A percentile compares a stretch with the other conserved stretches of the same genome.
These are phyloP conservation scores for Macrosoma leucophasiata DNA, from an alignment of 2,888 invertebrate genomes.

Conservation along the genomic window DNA sequence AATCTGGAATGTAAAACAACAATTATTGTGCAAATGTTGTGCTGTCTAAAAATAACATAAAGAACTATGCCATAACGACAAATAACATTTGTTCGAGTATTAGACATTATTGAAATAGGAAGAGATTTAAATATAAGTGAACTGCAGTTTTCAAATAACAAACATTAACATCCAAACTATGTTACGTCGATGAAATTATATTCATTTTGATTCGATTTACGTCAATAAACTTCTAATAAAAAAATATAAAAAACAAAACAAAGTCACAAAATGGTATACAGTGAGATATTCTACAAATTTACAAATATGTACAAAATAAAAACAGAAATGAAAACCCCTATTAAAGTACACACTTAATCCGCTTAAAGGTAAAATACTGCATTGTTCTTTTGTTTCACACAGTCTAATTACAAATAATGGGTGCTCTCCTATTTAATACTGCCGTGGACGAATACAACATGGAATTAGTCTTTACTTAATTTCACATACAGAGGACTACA, in stretches of 20 bases:
- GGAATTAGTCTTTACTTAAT: slow-evolving; percentile 38
- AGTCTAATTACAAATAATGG: slow-evolving; percentile 35
- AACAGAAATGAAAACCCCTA: slow-evolving; percentile 61
- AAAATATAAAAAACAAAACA: slow-evolving; percentile 27
- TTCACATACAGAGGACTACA: slow-evolving; percentile 36
- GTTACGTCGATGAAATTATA: too few species aligned
- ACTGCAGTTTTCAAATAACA: too few species aligned
- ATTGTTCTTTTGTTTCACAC: slow-evolving; percentile 48
- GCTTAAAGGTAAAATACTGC: slow-evolving; percentile 61
- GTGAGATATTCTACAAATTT: slow-evolving; percentile 61
- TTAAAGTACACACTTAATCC: slow-evolving; percentile 46
- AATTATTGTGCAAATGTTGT: slow-evolving; percentile 30
- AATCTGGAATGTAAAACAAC: slow-evolving; percentile 31
- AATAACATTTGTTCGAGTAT: too few species aligned
- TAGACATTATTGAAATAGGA: too few species aligned
- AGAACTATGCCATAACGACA: too few species aligned
- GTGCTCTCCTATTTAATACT: slow-evolving; percentile 44
- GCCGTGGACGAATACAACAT: slow-evolving; percentile 46
- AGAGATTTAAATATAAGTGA: too few species aligned
- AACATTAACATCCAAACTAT: too few species aligned
- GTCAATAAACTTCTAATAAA: slow-evolving; percentile 19
- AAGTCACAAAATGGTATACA: too few species aligned
- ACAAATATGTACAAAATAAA: slow-evolving; percentile 68
- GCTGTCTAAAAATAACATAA: slow-evolving; percentile 16
- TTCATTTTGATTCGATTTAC: slow-evolving; percentile 23